Conservation (phyloP, 2,113 vertebrate species). For the Thomomys bottae region DNA sequence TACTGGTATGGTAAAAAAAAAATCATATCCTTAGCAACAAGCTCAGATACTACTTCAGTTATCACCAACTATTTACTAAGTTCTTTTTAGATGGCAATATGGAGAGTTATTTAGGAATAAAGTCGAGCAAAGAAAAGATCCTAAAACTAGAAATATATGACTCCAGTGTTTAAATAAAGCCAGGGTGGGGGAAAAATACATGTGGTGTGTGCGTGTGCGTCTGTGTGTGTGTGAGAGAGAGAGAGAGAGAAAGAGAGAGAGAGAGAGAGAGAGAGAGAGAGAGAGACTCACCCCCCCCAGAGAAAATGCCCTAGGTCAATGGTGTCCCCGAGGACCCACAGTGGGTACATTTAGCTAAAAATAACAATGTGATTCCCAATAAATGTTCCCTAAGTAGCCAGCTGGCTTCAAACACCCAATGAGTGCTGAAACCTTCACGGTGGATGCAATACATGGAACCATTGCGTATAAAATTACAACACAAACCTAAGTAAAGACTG, state of each 20-base stretch:
- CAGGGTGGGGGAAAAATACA: no score
- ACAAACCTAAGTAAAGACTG: conserved; percentile 51
- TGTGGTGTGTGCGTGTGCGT: no score
- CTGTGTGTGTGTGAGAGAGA: no score
- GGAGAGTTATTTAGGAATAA: background rate
- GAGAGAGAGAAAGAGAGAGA: no score
- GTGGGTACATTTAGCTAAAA: background rate
- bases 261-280: no score
- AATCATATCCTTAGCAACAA: background rate
- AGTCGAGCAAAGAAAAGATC: background rate
- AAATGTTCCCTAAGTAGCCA: background rate
- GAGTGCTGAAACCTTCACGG: background rate
- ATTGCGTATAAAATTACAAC: conserved; percentile 30
- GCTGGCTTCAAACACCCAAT: background rate
- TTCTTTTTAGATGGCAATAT: background rate
- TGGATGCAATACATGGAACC: conserved; percentile 36
- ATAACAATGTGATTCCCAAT: background rate
- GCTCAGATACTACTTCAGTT: background rate
- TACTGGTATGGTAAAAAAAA: background rate
- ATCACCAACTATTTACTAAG: background rate
- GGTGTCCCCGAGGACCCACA: background rate
- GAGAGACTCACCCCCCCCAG: no score
- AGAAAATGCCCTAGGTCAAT: background rate
- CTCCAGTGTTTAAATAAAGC: no score
- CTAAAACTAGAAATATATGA: background rate